Base-by-base conservation (phyloP, 2,888 invertebrate species). In the Ctenicera cuprea region DNA sequence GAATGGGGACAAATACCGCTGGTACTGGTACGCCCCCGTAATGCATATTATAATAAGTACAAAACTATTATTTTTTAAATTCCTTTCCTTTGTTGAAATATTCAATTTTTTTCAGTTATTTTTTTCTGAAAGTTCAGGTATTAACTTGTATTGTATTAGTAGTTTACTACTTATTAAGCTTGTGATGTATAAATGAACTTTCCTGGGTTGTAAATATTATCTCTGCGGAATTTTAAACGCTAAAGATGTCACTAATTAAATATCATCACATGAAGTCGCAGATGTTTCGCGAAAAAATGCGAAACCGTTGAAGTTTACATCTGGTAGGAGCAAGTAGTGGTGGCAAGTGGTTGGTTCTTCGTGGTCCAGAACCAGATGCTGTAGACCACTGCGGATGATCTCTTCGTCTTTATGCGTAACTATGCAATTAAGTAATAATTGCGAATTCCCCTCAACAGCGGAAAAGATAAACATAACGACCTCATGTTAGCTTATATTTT, bases 231-330 rank as follows among this genome's bases (percentile, higher is more conserved):
- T 66, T 38, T 61, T 38, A 70, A 66, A 66, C 41, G 38, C 54
- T 43, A 22, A 43, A 61, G 54, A 78, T 75, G 76, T 76, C 64
- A 68, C 75, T 77, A 78, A 79, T 80, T 79, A 80, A 76, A 73
- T 72, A 73, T 77, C 76, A 75, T 76, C 73, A 64, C 16, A 74
- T 54, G 50, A 54, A 74, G 75, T 72, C 77, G 77, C 82, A 82
- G 80, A 82, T 81, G 80, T 80, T 79, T 76, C 74, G 76, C 78
- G 78, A 78, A 82, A 82, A 80, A 79, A 82, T 81, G 79, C 77
- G 72, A 77, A 80, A 80, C 80, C 79, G 81, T 81, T 81, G 80
- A 77, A 73, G 73, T 69, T 73, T 59, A 69, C 73, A 73, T 69
- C 64, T 73, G 73, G 69, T 73, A 63, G 65, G 73, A 69, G 68